Evolutionary conservation across 2,113 vertebrate genomes (phyloP).

Genomic region (Cyanistes caeruleus): DNA sequence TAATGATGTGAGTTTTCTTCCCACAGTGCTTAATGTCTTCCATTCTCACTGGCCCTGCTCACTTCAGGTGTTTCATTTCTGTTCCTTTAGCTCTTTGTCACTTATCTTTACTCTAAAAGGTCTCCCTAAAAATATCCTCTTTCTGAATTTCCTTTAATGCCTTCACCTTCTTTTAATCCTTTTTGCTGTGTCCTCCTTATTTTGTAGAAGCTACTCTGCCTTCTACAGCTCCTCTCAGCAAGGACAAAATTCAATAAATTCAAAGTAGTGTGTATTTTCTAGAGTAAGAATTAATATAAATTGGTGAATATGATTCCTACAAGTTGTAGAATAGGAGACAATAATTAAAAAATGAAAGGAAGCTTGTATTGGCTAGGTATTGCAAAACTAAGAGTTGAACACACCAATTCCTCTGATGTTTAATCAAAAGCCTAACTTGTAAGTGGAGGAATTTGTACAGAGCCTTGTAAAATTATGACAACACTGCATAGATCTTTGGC

Average conservation of each 20-base stretch:
- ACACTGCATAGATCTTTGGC: neutral
- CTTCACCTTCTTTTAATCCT: neutral
- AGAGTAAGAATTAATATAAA: neutral
- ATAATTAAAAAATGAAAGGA: neutral
- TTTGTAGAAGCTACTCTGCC: neutral
- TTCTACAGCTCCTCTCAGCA: neutral
- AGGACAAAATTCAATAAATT: neutral
- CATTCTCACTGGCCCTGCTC: neutral
- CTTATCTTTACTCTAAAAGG: neutral
- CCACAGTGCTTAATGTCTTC: constrained; percentile 18
- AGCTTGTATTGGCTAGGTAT: neutral
- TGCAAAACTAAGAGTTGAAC: neutral
- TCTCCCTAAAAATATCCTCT: constrained; percentile 10
- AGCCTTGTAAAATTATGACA: neutral
- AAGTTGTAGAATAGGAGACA: neutral
- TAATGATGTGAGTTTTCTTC: constrained; percentile 30
- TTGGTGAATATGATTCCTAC: neutral
- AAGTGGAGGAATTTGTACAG: neutral
- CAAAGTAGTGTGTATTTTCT: neutral
- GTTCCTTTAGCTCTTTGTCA: neutral
- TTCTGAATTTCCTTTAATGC: neutral
- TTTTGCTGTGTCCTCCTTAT: neutral
- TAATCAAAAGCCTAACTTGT: neutral
- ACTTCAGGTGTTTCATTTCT: constrained; percentile 14
- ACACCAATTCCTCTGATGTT: neutral